Evolutionary conservation across 2,888 invertebrate genomes (phyloP).

Genomic region (Eupithecia exiguata): DNA sequence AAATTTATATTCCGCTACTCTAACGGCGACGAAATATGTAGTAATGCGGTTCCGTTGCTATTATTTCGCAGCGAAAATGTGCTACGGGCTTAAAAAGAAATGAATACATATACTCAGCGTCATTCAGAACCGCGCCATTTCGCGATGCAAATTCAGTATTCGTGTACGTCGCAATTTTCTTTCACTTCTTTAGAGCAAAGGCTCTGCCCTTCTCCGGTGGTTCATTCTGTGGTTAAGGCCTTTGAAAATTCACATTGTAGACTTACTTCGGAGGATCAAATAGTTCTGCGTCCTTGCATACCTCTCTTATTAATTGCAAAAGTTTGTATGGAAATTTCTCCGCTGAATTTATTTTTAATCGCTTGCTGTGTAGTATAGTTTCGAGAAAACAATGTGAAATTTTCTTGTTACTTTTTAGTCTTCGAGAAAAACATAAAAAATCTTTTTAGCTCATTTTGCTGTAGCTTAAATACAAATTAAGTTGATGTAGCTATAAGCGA

Average conservation of each 20-base stretch:
- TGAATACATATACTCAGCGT: background rate
- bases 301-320: constrained; percentile 52
- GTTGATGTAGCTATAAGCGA: background rate
- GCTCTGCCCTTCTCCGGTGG: background rate
- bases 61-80: too few species aligned
- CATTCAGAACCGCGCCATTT: background rate
- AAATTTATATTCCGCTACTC: too few species aligned
- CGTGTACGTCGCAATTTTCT: background rate
- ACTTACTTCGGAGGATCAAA: constrained; percentile 35
- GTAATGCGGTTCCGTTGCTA: too few species aligned
- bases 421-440: background rate
- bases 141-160: background rate
- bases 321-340: constrained; percentile 53
- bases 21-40: too few species aligned
- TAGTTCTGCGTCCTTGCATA: constrained; percentile 39
- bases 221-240: constrained; percentile 6
- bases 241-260: constrained; percentile 11
- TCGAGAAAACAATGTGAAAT: background rate
- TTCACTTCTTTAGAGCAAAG: background rate
- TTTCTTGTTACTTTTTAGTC: background rate
- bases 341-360: constrained; percentile 44
- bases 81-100: too few species aligned
- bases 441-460: background rate
- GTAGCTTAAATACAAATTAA: background rate
- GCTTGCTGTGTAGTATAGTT: background rate